phyloP scores from a whole-genome alignment of 2,888 invertebrate genomes.

The Bedellia somnulentella region DNA sequence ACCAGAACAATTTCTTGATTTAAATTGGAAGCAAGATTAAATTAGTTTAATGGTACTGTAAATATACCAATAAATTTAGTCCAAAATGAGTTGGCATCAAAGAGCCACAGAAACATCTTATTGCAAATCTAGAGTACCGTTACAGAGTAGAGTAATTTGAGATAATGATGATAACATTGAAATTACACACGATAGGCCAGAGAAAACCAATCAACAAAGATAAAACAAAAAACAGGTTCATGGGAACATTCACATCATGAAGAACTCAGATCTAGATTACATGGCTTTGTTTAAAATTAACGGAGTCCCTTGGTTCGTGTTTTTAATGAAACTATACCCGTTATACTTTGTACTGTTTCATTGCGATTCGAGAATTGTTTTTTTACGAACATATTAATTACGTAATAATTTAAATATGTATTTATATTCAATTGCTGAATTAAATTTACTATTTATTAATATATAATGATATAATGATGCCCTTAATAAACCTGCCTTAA shows the following conservation, averaged over 20 bases:
- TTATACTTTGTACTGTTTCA: no score
- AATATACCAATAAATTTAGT: conserved; percentile 2
- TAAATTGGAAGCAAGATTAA: no score
- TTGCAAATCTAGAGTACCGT: conserved; percentile 6
- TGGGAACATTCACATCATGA: conserved; percentile 17
- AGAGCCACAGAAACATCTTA: conserved; percentile 1
- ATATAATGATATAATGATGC: no score
- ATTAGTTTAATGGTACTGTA: neutral
- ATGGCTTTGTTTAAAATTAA: neutral
- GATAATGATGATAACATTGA: conserved; percentile 14
- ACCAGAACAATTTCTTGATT: no score
- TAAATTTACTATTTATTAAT: no score
- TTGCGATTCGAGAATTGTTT: no score
- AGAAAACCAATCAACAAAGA: conserved; percentile 1
- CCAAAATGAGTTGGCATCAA: conserved; percentile 11
- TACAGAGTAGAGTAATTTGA: conserved; percentile 7
- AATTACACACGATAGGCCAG: conserved; percentile 12
- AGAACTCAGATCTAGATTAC: neutral
- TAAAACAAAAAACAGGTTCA: conserved; percentile 8
- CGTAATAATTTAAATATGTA: no score
- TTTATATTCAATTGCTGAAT: no score
- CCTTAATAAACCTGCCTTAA: no score
- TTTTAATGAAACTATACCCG: no score
- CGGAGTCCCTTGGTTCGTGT: no score
- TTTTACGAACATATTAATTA: no score